Evolutionary conservation across 2,797 vertebrate species (phyloP), one percentile per base, ranked within the genome.

Genomic region (Rhinogobio ventralis): DNA sequence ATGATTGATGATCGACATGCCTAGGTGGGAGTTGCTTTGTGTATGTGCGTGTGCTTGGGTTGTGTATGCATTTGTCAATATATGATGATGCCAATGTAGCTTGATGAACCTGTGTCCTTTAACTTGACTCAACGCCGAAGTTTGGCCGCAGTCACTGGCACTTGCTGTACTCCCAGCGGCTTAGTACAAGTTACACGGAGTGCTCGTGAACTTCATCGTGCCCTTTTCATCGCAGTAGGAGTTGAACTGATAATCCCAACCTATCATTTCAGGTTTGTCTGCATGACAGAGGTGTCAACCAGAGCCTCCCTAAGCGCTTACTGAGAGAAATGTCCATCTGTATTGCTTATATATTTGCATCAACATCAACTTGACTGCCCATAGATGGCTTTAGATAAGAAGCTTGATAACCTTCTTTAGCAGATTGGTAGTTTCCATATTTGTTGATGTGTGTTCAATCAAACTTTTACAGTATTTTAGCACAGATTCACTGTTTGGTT

Each of bases 1-100:
- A 62, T 51, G 51, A 84, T 62, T 84, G 62, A 6, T 42, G 49
- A 86, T 39, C 85, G 60, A 82, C 60, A 60, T 66, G 49, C 25
- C 45, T 15, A 19, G 57, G 14, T 46, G 25, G 64, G 71, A 28
- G 30, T 42, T 45, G 46, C 66, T 53, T 69, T 86, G 42, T 79
- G 66, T 73, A 15, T 45, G 5, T 25, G 51, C 55, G 36, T 76
- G n/a, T 55, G 20, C 55, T 57, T 28, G 23, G n/a, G 15, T 39
- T 42, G 28, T 2, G 2, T 20, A 28, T 68, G 28, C 36, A 28
- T 78, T 33, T 64, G 42, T 79, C 25, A 80, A 15, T 39, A 53
- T 69, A 46, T 69, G 30, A 23, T 60, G 17, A 25, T n/a, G 7
- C 74, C 74, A 39, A 0, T 39, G 25, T 36, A 11, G 23, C 25